A percentile compares a stretch with the other conserved stretches of the same genome.
Conservation (phyloP, 2,888 invertebrate genomes). For the Diogma glabrata region DNA sequence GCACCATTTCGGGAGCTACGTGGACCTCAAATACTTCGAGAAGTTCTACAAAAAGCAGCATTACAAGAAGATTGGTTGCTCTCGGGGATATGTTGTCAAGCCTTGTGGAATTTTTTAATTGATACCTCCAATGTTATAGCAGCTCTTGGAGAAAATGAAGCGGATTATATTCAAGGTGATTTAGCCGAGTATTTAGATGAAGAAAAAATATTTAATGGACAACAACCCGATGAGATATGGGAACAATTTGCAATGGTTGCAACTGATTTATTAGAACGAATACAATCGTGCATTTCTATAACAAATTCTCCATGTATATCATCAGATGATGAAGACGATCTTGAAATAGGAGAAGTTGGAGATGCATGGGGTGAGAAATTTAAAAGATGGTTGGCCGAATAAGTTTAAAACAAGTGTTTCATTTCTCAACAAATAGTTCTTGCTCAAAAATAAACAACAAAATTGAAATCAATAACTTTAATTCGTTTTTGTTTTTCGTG, state of each 20-base stretch:
- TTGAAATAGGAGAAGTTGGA: slow-evolving; percentile 3
- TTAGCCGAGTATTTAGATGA: slow-evolving; percentile 49
- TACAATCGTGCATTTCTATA: slow-evolving; percentile 26
- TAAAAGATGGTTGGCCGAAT: slow-evolving; percentile 15
- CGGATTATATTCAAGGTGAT: slow-evolving; percentile 41
- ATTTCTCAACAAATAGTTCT: too few species aligned
- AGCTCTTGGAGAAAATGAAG: slow-evolving; percentile 38
- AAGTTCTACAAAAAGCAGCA: slow-evolving; percentile 44
- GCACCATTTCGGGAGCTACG: slow-evolving; percentile 40
- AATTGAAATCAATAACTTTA: too few species aligned
- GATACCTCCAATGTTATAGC: slow-evolving; percentile 40
- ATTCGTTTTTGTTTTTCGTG: too few species aligned
- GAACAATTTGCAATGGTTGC: slow-evolving; percentile 66
- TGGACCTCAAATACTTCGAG: slow-evolving; percentile 41
- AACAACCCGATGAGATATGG: slow-evolving; percentile 40
- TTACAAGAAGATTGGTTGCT: slow-evolving; percentile 54
- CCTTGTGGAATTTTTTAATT: slow-evolving; percentile 58
- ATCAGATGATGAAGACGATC: slow-evolving; percentile 17
- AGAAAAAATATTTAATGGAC: slow-evolving; percentile 40
- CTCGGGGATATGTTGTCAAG: slow-evolving; percentile 60
- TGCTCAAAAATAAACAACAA: too few species aligned
- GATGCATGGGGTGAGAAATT: slow-evolving; percentile 16
- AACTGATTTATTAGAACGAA: slow-evolving; percentile 53
- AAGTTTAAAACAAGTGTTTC: too few species aligned
- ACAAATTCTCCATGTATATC: slow-evolving; percentile 16